phyloP scores from a whole-genome alignment of 2,113 vertebrate genomes.

The Seriola quinqueradiata region DNA sequence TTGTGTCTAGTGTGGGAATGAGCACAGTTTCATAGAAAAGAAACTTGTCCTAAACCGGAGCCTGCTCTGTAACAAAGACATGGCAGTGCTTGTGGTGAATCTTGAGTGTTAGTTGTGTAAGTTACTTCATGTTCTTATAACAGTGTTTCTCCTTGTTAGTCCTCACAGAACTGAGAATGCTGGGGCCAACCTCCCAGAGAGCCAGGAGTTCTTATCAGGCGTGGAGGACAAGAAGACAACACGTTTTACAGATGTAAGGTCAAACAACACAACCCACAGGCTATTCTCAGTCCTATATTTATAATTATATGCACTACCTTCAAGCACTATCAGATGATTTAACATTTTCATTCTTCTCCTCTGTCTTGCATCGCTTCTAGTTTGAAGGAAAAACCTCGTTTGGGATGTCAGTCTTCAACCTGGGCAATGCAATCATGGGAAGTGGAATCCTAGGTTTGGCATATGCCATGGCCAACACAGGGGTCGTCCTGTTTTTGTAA shows the following conservation, averaged over 20 bases:
- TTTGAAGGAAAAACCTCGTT: conserved; percentile 98
- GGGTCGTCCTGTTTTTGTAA: conserved; percentile 96
- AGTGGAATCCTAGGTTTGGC: conserved; percentile 97
- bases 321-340: not conserved
- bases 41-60: not conserved
- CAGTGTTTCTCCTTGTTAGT: conserved; percentile 51
- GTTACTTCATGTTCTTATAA: conserved; percentile 11
- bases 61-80: not conserved
- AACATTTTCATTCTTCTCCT: not conserved
- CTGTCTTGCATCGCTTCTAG: conserved; percentile 71
- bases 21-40: not conserved
- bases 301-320: not conserved
- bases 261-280: not conserved
- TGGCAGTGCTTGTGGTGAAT: not conserved
- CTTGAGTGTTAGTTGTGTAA: not conserved
- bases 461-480: conserved; percentile 98
- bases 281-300: not conserved
- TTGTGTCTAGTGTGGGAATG: not conserved
- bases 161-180: conserved; percentile 86
- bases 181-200: conserved; percentile 82
- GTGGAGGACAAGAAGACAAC: conserved; percentile 89
- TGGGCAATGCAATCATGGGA: conserved; percentile 99
- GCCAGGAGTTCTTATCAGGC: conserved; percentile 89
- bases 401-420: conserved; percentile 98
- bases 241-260: conserved; percentile 91